Evolutionary conservation across 2,797 vertebrate genomes (phyloP), one percentile per base, ranked within the genome.

Genomic region (Scomberomorus guttatus): DNA sequence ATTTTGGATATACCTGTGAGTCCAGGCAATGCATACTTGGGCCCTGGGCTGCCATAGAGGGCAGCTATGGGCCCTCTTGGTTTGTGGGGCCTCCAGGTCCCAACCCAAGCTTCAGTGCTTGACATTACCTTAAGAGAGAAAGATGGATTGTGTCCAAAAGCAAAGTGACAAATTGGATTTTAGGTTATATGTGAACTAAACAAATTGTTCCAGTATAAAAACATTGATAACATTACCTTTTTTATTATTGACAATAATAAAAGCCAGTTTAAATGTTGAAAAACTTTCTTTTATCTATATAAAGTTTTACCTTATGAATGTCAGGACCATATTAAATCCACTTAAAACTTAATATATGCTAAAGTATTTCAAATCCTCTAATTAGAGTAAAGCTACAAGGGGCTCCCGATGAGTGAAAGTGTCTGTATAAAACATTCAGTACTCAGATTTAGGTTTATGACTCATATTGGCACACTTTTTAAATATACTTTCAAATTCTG

Each of bases 51-150:
- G 11, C 92, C 60, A 57, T 96, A 97, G 32, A 95, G 90, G 0
- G 97, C 97, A 12, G 97, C 96, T 72, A 98, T 97, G 18, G 96
- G 96, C 17, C 97, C 97, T 57, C 94, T 95, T n/a, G 96, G 96
- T 65, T 81, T 95, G 88, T 98, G 97, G 4, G 97, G 97, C 79
- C 95, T 94, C 97, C 97, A 98, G 14, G 79, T 52, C 25, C 97
- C 97, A 59, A 97, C 95, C 95, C 97, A 98, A 50, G 71, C 48
- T 3, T 96, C 93, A 6, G 81, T 58, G 18, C 6, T 81, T 51
- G 90, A 63, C 96, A 96, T 97, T 82, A 54, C 20, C 76, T 66
- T 88, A 37, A 55, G 20, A 77, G 27, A 32, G 29, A 70, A 6
- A 76, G n/a, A 51, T 14, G 1, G 1, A 65, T 57, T 61, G 22